Conservation (phyloP, 2,888 invertebrate species). For the Sinhomidia bicolor region DNA sequence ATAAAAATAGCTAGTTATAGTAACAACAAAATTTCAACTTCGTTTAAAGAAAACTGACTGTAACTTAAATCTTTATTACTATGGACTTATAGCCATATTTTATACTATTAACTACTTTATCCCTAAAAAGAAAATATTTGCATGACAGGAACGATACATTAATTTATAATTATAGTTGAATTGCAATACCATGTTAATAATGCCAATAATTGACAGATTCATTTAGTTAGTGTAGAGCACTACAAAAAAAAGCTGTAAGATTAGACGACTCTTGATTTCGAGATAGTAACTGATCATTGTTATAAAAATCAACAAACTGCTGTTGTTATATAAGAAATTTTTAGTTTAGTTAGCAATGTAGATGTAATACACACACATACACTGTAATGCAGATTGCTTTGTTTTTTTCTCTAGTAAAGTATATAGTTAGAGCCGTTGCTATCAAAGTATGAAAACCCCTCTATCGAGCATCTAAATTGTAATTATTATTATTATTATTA, state of each 20-base stretch:
- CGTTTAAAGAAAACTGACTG: constrained; percentile 50
- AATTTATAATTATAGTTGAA: constrained; percentile 53
- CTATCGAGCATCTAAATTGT: background rate
- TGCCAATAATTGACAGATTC: constrained; percentile 37
- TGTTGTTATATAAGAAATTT: background rate
- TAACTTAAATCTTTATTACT: constrained; percentile 52
- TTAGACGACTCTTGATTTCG: constrained; percentile 46
- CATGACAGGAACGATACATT: constrained; percentile 52
- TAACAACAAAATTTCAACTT: background rate
- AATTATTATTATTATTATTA: constrained; percentile 22
- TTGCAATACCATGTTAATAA: constrained; percentile 18
- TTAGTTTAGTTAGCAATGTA: constrained; percentile 34
- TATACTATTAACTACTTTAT: constrained; percentile 7
- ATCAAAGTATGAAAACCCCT: background rate
- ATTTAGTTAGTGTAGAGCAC: constrained; percentile 53
- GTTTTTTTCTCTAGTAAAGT: background rate
- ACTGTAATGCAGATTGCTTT: background rate
- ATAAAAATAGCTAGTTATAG: background rate
- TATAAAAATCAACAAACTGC: background rate
- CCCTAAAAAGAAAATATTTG: constrained; percentile 28
- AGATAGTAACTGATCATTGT: constrained; percentile 20
- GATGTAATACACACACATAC: background rate
- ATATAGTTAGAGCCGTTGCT: background rate
- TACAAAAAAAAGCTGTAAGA: background rate
- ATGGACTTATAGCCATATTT: constrained; percentile 53